Percentiles rank a stretch among this genome's conserved stretches.
Conservation (phyloP, 2,113 vertebrate genomes). For the Chaetura pelagica region DNA sequence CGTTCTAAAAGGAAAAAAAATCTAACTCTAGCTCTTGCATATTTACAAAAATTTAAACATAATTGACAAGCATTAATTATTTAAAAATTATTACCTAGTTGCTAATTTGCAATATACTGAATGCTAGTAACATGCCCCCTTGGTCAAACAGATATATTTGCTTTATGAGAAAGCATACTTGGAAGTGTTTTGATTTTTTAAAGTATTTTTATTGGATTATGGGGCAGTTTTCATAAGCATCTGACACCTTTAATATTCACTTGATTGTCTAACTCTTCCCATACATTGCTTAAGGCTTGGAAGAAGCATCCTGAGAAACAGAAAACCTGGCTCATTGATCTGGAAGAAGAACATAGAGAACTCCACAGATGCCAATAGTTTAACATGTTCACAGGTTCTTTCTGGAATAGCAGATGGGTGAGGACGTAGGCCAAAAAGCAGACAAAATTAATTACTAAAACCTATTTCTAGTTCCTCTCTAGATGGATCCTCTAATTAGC, state of each 20-base stretch:
- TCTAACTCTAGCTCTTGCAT: not conserved
- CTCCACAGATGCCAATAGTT: not conserved
- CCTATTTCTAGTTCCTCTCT: not conserved
- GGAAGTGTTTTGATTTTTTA: conserved; percentile 15
- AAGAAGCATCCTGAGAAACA: not conserved
- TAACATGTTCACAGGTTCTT: not conserved
- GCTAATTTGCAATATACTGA: conserved; percentile 7
- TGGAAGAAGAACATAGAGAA: not conserved
- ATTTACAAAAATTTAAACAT: conserved; percentile 26
- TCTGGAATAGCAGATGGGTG: not conserved
- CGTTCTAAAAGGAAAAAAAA: too few relatives aligned
- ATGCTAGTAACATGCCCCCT: not conserved
- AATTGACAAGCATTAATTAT: not conserved
- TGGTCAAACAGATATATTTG: conserved; percentile 45
- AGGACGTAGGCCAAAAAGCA: not conserved
- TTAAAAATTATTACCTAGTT: conserved; percentile 32
- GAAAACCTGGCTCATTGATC: not conserved
- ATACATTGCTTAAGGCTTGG: not conserved
- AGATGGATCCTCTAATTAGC: not conserved
- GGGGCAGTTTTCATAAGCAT: not conserved
- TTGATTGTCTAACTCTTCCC: not conserved
- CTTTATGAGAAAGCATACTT: not conserved
- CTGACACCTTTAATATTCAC: not conserved
- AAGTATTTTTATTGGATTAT: not conserved
- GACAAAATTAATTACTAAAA: not conserved